Conservation (phyloP, 2,888 invertebrate species). For the Cryptocephalus moraei region DNA sequence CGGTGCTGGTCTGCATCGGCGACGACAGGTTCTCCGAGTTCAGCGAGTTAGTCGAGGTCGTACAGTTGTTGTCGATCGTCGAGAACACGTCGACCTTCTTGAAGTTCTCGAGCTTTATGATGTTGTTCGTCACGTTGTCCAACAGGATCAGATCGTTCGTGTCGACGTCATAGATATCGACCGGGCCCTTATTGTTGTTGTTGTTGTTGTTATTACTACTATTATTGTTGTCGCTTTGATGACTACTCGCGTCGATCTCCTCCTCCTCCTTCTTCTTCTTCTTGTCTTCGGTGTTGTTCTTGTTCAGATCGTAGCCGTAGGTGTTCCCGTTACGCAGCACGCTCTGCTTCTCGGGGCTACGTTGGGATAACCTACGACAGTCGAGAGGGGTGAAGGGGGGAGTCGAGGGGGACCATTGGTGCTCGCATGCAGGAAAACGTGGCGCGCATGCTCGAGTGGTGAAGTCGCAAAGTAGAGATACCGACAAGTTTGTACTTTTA, state of each 20-base stretch:
- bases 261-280: slow-evolving; percentile 9
- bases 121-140: slow-evolving; percentile 28
- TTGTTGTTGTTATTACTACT: slow-evolving; percentile 1
- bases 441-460: too few relatives aligned
- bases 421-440: too few relatives aligned
- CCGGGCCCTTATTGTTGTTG: slow-evolving; percentile 17
- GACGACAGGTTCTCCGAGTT: slow-evolving; percentile 40
- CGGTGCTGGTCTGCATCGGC: slow-evolving; percentile 42
- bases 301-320: slow-evolving; percentile 9
- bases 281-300: slow-evolving; percentile 13
- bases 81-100: slow-evolving; percentile 24
- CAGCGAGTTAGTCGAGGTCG: slow-evolving; percentile 37
- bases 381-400: too few relatives aligned
- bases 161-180: slow-evolving; percentile 16
- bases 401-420: too few relatives aligned
- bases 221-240: background rate
- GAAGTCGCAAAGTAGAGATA: too few relatives aligned
- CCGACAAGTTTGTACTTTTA: too few relatives aligned
- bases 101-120: slow-evolving; percentile 27
- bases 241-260: background rate
- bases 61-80: slow-evolving; percentile 30
- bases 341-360: slow-evolving; percentile 5
- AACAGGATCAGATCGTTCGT: slow-evolving; percentile 24
- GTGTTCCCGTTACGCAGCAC: slow-evolving; percentile 8
- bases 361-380: background rate